phyloP scores from a whole-genome alignment of 2,113 vertebrate species.

The Azemiops feae region DNA sequence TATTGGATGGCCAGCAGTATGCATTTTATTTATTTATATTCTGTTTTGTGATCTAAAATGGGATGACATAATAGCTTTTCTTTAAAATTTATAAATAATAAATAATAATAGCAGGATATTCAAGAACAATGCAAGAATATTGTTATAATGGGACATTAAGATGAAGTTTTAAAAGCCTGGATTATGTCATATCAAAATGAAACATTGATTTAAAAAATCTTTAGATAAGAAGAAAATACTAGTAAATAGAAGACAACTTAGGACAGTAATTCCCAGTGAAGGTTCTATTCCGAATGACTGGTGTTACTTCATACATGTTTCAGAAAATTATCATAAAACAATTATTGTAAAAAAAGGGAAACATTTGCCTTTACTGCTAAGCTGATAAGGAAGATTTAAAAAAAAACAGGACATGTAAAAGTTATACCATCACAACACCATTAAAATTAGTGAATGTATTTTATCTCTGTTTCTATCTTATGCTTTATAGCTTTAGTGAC shows the following conservation, averaged over 20 bases:
- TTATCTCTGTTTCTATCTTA: background rate
- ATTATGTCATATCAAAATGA: background rate
- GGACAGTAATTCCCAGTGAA: background rate
- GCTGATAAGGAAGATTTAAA: background rate
- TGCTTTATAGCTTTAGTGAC: background rate
- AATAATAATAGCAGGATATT: background rate
- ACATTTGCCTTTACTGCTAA: rapidly evolving
- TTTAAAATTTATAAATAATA: background rate
- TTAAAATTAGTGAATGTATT: background rate
- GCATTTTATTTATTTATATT: background rate
- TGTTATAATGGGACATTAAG: background rate
- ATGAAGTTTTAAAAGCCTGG: background rate
- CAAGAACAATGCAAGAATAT: background rate
- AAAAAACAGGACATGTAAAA: background rate
- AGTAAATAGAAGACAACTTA: background rate
- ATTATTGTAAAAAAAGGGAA: background rate
- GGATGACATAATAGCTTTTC: background rate
- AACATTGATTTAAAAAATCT: background rate
- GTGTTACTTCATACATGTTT: background rate
- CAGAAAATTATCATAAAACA: background rate
- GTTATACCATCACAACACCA: background rate
- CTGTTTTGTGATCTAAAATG: background rate
- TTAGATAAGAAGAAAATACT: background rate
- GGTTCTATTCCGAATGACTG: background rate
- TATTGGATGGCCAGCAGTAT: background rate